Evolutionary conservation across 1,140 invertebrate species (phyloP).

Genomic region (Teleopsis dalmanni): DNA sequence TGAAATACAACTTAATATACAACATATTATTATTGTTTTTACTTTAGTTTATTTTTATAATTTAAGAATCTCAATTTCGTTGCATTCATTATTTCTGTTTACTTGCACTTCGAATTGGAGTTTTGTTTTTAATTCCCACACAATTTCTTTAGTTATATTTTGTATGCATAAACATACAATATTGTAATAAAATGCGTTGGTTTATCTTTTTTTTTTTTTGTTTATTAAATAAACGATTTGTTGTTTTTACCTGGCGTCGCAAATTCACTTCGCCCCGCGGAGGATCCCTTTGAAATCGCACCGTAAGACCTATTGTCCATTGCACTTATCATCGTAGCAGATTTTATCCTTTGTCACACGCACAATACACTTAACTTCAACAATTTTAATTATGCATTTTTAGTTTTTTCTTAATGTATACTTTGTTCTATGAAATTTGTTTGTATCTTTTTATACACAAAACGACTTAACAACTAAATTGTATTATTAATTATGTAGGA

Average conservation of each 20-base stretch:
- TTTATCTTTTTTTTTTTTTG: background rate
- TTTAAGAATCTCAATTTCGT: background rate
- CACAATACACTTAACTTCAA: too few relatives aligned
- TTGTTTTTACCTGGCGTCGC: conserved; percentile 38
- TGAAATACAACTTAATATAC: too few relatives aligned
- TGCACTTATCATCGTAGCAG: conserved; percentile 32
- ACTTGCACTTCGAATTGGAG: conserved; percentile 10
- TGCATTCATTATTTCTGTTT: conserved; percentile 6
- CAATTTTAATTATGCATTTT: background rate
- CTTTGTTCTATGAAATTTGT: background rate
- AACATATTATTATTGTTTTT: background rate
- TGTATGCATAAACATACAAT: background rate
- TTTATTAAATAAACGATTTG: background rate
- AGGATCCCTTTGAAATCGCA: conserved; percentile 28
- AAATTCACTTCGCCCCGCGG: conserved; percentile 36
- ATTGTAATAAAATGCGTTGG: too few relatives aligned
- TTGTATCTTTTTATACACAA: background rate
- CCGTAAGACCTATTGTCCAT: conserved; percentile 43
- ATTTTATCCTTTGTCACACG: background rate
- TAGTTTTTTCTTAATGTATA: background rate
- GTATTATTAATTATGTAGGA: too few relatives aligned
- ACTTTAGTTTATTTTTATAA: background rate
- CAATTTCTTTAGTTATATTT: background rate
- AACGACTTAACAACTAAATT: background rate
- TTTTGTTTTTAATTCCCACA: background rate